Conservation (phyloP, 2,888 invertebrate genomes). For the Archaeoteleia sp. region DNA sequence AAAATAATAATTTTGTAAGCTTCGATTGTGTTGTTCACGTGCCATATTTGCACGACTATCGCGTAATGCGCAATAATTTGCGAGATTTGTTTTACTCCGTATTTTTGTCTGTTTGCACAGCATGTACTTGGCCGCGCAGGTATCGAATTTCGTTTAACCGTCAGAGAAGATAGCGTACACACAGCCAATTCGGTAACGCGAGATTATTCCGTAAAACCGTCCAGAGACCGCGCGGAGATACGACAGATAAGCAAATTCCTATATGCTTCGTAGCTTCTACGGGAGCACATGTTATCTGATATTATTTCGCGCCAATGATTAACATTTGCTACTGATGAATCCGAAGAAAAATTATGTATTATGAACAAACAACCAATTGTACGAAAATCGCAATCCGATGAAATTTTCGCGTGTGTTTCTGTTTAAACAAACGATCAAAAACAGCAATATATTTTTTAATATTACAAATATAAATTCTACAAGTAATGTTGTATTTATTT, state of each 20-base stretch:
- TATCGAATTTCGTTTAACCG: slow-evolving; percentile 28
- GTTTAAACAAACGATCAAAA: too few species aligned
- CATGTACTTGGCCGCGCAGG: slow-evolving; percentile 17
- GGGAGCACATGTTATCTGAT: slow-evolving; percentile 61
- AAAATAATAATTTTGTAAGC: too few species aligned
- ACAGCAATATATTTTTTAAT: too few species aligned
- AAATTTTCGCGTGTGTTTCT: too few species aligned
- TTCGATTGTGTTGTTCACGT: too few species aligned
- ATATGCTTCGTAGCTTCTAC: slow-evolving; percentile 54
- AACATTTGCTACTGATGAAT: slow-evolving; percentile 21
- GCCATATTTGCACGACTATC: too few species aligned
- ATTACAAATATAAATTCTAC: too few species aligned
- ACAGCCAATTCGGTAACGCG: slow-evolving; percentile 23
- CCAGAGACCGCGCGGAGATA: slow-evolving; percentile 19
- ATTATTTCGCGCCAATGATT: slow-evolving; percentile 64
- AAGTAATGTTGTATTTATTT: too few species aligned
- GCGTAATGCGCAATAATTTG: neutral
- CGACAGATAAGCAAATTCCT: slow-evolving; percentile 8
- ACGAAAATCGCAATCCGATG: too few species aligned
- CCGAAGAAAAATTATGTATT: neutral
- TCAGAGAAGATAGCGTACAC: slow-evolving; percentile 6
- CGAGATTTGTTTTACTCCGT: neutral
- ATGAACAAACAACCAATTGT: too few species aligned
- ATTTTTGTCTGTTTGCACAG: slow-evolving; percentile 18
- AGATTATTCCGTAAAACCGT: slow-evolving; percentile 19